Percentiles rank a stretch among this genome's conserved stretches.
Conservation (phyloP, 2,888 invertebrate genomes). For the Amiota minor region DNA sequence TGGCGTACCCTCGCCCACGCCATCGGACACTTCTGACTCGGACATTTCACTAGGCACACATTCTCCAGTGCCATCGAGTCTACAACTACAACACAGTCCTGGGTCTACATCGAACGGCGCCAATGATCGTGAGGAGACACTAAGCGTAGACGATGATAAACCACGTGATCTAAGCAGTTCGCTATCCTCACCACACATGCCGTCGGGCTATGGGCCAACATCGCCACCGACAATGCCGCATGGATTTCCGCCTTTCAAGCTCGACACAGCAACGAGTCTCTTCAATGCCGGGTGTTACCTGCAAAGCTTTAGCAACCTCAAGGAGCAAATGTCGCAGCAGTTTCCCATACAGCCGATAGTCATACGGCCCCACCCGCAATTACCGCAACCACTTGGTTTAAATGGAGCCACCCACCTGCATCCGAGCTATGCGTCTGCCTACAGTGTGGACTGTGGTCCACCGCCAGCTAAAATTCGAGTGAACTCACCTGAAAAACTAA, state of each 20-base stretch:
- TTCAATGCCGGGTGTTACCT: constrained; percentile 73
- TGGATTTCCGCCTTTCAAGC: constrained; percentile 69
- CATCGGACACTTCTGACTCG: constrained; percentile 73
- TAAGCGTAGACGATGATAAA: constrained; percentile 73
- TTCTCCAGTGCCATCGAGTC: constrained; percentile 73
- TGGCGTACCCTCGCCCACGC: constrained; percentile 71
- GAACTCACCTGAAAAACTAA: constrained; percentile 73
- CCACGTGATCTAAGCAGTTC: constrained; percentile 70
- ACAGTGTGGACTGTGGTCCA: constrained; percentile 59
- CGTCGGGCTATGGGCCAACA: constrained; percentile 45
- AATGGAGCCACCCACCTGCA: constrained; percentile 66
- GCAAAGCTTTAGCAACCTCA: constrained; percentile 72
- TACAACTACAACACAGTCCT: constrained; percentile 73
- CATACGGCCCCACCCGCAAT: constrained; percentile 72
- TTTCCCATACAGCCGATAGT: constrained; percentile 73
- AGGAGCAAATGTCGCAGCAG: constrained; percentile 71
- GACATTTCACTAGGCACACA: constrained; percentile 74
- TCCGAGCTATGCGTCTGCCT: constrained; percentile 63
- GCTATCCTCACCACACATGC: constrained; percentile 56
- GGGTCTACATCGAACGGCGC: constrained; percentile 73
- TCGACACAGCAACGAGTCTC: constrained; percentile 70
- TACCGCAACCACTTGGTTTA: constrained; percentile 67
- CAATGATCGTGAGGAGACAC: constrained; percentile 72
- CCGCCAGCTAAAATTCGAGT: constrained; percentile 71
- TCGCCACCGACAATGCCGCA: constrained; percentile 50